Percentiles rank a stretch among this genome's conserved stretches.
Evolutionary conservation across 2,113 vertebrate species (phyloP).

Genomic region (Natator depressus): DNA sequence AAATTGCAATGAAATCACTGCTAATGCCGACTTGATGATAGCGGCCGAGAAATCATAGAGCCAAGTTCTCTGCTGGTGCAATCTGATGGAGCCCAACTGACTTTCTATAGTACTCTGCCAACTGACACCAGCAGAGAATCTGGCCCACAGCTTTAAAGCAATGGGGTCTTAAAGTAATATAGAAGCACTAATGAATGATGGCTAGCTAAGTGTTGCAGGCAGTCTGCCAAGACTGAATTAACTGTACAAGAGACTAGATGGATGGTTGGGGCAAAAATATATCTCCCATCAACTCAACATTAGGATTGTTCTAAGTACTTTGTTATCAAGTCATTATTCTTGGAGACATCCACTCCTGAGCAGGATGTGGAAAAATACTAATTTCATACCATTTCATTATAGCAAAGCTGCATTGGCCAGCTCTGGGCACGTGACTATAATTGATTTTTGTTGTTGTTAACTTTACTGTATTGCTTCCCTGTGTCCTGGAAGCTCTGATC

Average conservation of each 20-base stretch:
- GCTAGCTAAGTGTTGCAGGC: background rate
- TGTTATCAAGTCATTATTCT: slow-evolving; percentile 13
- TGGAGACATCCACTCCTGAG: background rate
- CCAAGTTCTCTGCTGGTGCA: slow-evolving; percentile 27
- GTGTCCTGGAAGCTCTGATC: background rate
- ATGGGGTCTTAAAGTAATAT: background rate
- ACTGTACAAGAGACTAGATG: slow-evolving; percentile 7
- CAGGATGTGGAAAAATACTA: background rate
- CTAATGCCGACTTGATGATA: background rate
- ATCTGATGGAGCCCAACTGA: slow-evolving; percentile 13
- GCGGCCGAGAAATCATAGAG: background rate
- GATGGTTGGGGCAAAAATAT: background rate
- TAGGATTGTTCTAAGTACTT: background rate
- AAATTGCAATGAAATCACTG: slow-evolving; percentile 39
- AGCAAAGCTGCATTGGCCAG: slow-evolving; percentile 4
- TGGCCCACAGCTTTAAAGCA: background rate
- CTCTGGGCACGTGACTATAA: background rate
- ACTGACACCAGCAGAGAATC: slow-evolving; percentile 15
- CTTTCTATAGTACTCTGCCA: background rate
- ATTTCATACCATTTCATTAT: slow-evolving; percentile 28
- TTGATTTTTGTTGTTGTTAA: slow-evolving; percentile 3
- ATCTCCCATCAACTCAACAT: background rate
- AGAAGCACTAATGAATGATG: background rate
- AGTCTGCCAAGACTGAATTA: slow-evolving; percentile 17
- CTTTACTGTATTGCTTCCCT: background rate